Evolutionary conservation across 2,888 invertebrate species (phyloP).

Genomic region (Luperina nickerlii): DNA sequence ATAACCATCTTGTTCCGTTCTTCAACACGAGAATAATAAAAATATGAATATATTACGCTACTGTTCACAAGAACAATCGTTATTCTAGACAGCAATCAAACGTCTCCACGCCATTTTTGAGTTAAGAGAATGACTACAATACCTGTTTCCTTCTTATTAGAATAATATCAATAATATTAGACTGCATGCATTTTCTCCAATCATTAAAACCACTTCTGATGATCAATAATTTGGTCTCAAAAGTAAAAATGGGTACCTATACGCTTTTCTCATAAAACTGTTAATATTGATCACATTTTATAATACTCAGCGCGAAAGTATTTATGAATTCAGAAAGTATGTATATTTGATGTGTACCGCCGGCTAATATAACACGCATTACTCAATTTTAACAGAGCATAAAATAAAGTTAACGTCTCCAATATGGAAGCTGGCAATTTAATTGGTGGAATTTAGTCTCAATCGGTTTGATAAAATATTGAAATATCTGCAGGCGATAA

Average conservation of each 20-base stretch:
- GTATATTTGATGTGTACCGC: constrained; percentile 47
- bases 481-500: background rate
- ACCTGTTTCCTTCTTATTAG: background rate
- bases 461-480: constrained; percentile 1
- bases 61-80: constrained; percentile 32
- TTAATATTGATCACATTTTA: constrained; percentile 25
- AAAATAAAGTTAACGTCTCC: constrained; percentile 46
- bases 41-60: constrained; percentile 15
- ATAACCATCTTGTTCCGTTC: constrained; percentile 5
- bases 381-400: constrained; percentile 63
- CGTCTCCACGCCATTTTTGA: background rate
- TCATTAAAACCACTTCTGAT: background rate
- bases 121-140: background rate
- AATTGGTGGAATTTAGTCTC: constrained; percentile 22
- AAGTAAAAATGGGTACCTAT: background rate
- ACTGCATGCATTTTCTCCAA: background rate
- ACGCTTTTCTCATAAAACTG: background rate
- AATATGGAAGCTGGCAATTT: constrained; percentile 27
- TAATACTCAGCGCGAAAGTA: constrained; percentile 41
- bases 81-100: background rate
- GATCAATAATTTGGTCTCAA: background rate
- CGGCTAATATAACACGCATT: constrained; percentile 57
- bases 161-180: background rate
- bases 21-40: constrained; percentile 54
- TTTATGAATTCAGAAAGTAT: constrained; percentile 60